Percentiles rank a stretch among this genome's conserved stretches.
Conservation (phyloP, 2,888 invertebrate species). For the Phalera bucephala region DNA sequence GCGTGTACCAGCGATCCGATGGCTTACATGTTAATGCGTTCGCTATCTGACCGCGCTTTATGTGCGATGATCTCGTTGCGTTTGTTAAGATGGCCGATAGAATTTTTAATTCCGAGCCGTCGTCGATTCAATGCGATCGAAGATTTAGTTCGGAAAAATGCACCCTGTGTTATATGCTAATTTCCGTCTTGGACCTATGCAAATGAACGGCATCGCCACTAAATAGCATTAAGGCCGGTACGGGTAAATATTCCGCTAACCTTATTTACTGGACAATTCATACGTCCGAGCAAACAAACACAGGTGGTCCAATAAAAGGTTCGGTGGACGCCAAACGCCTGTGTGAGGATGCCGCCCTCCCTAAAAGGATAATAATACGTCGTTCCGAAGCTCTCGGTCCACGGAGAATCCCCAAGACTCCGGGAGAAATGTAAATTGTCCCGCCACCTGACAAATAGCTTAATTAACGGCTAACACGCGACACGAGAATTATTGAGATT, state of each 20-base stretch:
- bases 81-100: conserved; percentile 42
- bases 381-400: conserved; percentile 66
- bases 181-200: conserved; percentile 65
- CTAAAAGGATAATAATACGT: conserved; percentile 83
- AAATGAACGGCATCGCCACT: conserved; percentile 68
- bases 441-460: conserved; percentile 79
- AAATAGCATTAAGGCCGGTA: conserved; percentile 68
- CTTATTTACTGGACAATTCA: conserved; percentile 82
- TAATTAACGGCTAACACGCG: conserved; percentile 78
- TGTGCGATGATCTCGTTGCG: conserved; percentile 36
- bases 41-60: conserved; percentile 42
- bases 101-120: conserved; percentile 52
- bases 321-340: conserved; percentile 62
- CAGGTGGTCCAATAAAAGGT: conserved; percentile 81
- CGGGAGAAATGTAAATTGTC: conserved; percentile 78
- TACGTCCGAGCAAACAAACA: conserved; percentile 74
- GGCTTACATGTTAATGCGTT: conserved; percentile 67
- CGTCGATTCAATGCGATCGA: conserved; percentile 46
- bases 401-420: conserved; percentile 61
- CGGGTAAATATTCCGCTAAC: conserved; percentile 72
- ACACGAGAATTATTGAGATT: conserved; percentile 67
- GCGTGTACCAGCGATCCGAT: conserved; percentile 44
- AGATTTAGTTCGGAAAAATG: conserved; percentile 45
- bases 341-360: conserved; percentile 76
- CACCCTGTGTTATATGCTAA: conserved; percentile 70